phyloP scores from a whole-genome alignment of 1,140 invertebrate species.

The Brachionus manjavacas region DNA sequence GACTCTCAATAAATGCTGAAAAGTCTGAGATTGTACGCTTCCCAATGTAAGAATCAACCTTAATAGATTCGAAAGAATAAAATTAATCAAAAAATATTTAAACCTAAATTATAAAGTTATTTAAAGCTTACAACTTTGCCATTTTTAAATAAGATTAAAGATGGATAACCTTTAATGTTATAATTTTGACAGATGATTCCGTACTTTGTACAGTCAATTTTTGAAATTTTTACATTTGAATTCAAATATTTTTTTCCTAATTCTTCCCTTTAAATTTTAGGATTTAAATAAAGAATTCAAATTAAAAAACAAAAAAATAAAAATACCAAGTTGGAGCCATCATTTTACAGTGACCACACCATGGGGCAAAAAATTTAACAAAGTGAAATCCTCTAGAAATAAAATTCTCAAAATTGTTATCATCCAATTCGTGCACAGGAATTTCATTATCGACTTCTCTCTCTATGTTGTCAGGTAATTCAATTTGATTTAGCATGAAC shows the following conservation, averaged over 20 bases:
- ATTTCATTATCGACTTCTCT: not conserved
- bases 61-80: not conserved
- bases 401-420: constrained; percentile 28
- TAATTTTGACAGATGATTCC: not conserved
- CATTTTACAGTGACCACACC: constrained; percentile 31
- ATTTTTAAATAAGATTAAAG: not conserved
- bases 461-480: not conserved
- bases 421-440: constrained; percentile 21
- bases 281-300: too few species aligned
- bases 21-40: not conserved
- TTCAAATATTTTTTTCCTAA: constrained; percentile 32
- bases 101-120: not conserved
- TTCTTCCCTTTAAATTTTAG: not conserved
- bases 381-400: constrained; percentile 17
- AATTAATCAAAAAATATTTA: not conserved
- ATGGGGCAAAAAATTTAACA: constrained; percentile 31
- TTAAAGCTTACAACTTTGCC: not conserved
- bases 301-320: not conserved
- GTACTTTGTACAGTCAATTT: constrained; percentile 24
- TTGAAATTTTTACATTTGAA: constrained; percentile 13
- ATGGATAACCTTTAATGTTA: not conserved
- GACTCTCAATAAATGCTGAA: not conserved
- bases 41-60: not conserved
- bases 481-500: not conserved
- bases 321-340: constrained; percentile 2